Percentiles rank a stretch among this genome's conserved stretches.
Conservation (phyloP, 1,140 invertebrate genomes). For the Cherax quadricarinatus region DNA sequence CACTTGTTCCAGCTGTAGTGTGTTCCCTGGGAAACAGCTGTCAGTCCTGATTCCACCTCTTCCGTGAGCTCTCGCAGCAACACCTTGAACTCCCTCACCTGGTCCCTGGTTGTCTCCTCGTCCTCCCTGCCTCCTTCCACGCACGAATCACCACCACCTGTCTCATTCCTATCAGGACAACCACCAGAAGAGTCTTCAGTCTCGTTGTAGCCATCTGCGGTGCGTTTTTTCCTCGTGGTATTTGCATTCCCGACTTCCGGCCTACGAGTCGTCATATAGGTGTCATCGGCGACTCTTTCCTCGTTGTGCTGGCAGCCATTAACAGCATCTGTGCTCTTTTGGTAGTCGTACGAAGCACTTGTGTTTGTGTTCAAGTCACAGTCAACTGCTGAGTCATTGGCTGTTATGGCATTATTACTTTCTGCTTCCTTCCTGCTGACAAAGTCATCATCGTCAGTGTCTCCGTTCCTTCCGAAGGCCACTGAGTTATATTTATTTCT, state of each 20-base stretch:
- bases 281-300: no score
- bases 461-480: not conserved
- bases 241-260: not conserved
- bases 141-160: not conserved
- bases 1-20: not conserved
- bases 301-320: no score
- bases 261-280: no score
- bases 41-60: not conserved
- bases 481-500: no score
- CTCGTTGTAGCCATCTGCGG: not conserved
- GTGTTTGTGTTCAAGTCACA: not conserved
- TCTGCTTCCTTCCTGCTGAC: no score
- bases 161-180: not conserved
- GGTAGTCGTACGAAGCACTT: no score
- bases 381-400: not conserved
- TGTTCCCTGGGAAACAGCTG: not conserved
- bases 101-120: not conserved
- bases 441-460: not conserved
- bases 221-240: not conserved
- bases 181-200: not conserved
- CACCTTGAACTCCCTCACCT: not conserved
- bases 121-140: not conserved
- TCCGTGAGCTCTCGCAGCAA: not conserved
- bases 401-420: not conserved
- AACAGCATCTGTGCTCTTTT: no score